phyloP scores from a whole-genome alignment of 2,113 vertebrate genomes.

The Takifugu bimaculatus region DNA sequence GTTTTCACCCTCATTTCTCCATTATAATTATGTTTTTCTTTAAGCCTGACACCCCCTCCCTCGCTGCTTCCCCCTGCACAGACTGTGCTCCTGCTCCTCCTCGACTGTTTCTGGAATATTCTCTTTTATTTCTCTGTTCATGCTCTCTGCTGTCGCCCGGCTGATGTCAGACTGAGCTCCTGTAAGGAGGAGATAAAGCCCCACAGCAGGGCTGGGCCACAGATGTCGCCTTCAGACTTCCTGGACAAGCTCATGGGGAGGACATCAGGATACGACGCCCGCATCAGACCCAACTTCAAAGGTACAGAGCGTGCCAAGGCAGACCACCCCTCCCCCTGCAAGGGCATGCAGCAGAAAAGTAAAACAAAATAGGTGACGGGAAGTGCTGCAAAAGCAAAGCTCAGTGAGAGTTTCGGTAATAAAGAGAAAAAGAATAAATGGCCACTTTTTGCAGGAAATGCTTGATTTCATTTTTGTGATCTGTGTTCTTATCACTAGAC shows the following conservation, averaged over 20 bases:
- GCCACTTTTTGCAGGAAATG: too few relatives aligned
- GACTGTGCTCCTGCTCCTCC: slow-evolving; percentile 4
- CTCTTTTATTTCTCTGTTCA: slow-evolving; percentile 24
- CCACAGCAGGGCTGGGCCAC: slow-evolving; percentile 64
- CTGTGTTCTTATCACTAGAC: too few relatives aligned
- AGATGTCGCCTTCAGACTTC: slow-evolving; percentile 92
- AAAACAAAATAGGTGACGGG: background rate
- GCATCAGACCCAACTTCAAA: slow-evolving; percentile 96
- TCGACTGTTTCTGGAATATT: slow-evolving; percentile 29
- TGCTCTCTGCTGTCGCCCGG: slow-evolving; percentile 19
- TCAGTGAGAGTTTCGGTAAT: background rate
- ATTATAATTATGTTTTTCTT: slow-evolving; percentile 30
- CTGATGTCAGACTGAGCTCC: slow-evolving; percentile 78
- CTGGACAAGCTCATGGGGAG: slow-evolving; percentile 95
- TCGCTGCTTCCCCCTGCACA: slow-evolving; percentile 25
- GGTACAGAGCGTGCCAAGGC: slow-evolving; percentile 66
- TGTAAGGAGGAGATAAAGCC: slow-evolving; percentile 87
- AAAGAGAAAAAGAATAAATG: too few relatives aligned
- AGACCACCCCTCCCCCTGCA: background rate
- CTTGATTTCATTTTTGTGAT: too few relatives aligned
- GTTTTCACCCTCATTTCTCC: slow-evolving; percentile 40
- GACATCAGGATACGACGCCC: slow-evolving; percentile 90
- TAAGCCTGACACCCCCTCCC: slow-evolving; percentile 32
- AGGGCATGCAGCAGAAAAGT: slow-evolving; percentile 24
- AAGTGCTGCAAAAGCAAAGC: slow-evolving; percentile 7